Evolutionary conservation across 2,113 vertebrate genomes (phyloP).

Genomic region (Anguilla rostrata): DNA sequence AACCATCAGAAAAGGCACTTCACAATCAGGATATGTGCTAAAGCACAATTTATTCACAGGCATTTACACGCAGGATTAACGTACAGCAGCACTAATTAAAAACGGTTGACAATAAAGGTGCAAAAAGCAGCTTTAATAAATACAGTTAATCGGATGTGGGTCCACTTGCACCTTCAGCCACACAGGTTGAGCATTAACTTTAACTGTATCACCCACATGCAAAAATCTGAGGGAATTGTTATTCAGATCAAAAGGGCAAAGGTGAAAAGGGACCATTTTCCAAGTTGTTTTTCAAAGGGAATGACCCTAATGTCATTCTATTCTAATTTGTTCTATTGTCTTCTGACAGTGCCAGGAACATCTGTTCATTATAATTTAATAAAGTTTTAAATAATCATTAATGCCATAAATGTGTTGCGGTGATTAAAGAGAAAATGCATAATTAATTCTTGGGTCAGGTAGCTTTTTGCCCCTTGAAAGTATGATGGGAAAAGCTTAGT

Average conservation of each 20-base stretch:
- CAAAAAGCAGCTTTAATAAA: too few species aligned
- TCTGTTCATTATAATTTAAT: neutral
- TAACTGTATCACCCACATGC: neutral
- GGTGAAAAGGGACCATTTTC: neutral
- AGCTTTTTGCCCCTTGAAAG: neutral
- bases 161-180: too few species aligned
- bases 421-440: conserved; percentile 30
- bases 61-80: too few species aligned
- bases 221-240: neutral
- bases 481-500: neutral
- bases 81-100: too few species aligned
- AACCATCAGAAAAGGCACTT: too few species aligned
- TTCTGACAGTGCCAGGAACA: neutral
- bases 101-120: too few species aligned
- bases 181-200: neutral
- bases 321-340: neutral
- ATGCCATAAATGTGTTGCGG: conserved; percentile 12
- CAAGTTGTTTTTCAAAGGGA: neutral
- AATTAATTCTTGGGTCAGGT: conserved; percentile 39
- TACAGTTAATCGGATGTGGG: too few species aligned
- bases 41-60: too few species aligned
- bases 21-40: too few species aligned
- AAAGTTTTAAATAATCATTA: neutral
- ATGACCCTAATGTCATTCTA: conserved; percentile 2
- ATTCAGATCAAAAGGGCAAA: neutral